Percentiles rank a stretch among this genome's conserved stretches.
Evolutionary conservation across 2,888 invertebrate species (phyloP).

Genomic region (Cremastinae sp.): DNA sequence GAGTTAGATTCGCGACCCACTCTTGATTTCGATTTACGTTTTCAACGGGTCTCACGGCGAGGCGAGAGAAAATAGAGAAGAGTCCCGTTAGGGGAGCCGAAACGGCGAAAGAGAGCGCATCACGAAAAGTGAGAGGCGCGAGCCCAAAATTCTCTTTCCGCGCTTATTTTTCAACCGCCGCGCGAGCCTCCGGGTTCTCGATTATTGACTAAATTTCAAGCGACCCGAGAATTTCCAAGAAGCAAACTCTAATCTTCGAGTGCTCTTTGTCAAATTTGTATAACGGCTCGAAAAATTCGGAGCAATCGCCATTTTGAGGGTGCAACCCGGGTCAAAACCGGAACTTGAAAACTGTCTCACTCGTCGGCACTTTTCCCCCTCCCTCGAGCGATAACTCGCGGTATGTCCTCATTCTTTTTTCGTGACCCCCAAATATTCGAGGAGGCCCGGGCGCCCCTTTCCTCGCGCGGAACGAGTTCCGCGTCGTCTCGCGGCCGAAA

Average conservation of each 20-base stretch:
- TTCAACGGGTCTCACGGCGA: conserved; percentile 46
- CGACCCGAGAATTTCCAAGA: too few relatives aligned
- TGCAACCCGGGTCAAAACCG: background rate
- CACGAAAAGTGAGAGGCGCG: too few relatives aligned
- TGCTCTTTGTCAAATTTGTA: too few relatives aligned
- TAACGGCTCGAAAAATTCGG: too few relatives aligned
- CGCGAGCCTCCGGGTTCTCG: too few relatives aligned
- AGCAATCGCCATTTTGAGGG: background rate
- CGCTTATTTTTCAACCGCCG: too few relatives aligned
- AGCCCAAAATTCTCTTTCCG: too few relatives aligned
- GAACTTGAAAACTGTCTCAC: conserved; percentile 18
- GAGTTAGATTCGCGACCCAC: conserved; percentile 66
- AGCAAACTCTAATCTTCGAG: too few relatives aligned
- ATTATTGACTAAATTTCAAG: too few relatives aligned
- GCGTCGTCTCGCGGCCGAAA: conserved; percentile 36
- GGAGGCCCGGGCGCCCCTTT: conserved; percentile 45
- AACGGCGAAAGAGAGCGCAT: too few relatives aligned
- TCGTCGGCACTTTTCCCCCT: conserved; percentile 8
- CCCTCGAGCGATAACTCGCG: conserved; percentile 49
- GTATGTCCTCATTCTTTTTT: conserved; percentile 76
- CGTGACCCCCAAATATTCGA: conserved; percentile 62
- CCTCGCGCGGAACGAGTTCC: conserved; percentile 67
- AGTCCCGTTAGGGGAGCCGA: too few relatives aligned
- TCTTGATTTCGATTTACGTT: conserved; percentile 76
- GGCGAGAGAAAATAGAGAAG: conserved; percentile 22